phyloP scores from a whole-genome alignment of 2,888 invertebrate genomes.

The Ichneumoninae sp. region DNA sequence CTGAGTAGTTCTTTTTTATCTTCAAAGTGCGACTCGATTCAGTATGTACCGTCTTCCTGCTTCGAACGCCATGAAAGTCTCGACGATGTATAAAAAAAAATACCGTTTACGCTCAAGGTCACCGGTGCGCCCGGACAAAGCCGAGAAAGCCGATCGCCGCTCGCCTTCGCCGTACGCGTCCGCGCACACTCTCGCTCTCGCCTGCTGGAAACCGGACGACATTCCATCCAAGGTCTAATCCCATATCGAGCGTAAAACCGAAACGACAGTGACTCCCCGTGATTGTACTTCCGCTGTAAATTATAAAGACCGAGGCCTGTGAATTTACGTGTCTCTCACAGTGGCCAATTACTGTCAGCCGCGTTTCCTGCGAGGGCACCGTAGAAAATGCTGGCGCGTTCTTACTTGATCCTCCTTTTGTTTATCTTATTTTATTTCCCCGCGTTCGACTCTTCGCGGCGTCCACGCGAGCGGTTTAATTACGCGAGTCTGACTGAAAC shows the following conservation, averaged over 20 bases:
- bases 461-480: constrained; percentile 26
- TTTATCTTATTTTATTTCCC: constrained; percentile 19
- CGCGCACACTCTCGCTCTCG: not conserved
- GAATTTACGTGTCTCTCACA: not conserved
- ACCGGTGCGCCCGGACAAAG: constrained; percentile 30
- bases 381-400: not conserved
- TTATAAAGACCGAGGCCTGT: not conserved
- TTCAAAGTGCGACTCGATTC: no score
- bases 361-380: not conserved
- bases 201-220: constrained; percentile 65
- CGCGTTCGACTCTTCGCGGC: not conserved
- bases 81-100: constrained; percentile 23
- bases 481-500: constrained; percentile 39
- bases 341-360: not conserved
- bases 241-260: constrained; percentile 51
- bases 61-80: not conserved
- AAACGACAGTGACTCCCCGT: constrained; percentile 13
- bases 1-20: no score
- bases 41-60: no score
- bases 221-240: constrained; percentile 68
- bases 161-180: constrained; percentile 45
- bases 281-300: constrained; percentile 23
- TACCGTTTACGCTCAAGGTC: constrained; percentile 41
- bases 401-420: not conserved
- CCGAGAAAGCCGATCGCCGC: constrained; percentile 49